Percentiles rank a stretch among this genome's conserved stretches.
phyloP scores from a whole-genome alignment of 1,140 invertebrate genomes.

The Frieseomelitta varia region DNA sequence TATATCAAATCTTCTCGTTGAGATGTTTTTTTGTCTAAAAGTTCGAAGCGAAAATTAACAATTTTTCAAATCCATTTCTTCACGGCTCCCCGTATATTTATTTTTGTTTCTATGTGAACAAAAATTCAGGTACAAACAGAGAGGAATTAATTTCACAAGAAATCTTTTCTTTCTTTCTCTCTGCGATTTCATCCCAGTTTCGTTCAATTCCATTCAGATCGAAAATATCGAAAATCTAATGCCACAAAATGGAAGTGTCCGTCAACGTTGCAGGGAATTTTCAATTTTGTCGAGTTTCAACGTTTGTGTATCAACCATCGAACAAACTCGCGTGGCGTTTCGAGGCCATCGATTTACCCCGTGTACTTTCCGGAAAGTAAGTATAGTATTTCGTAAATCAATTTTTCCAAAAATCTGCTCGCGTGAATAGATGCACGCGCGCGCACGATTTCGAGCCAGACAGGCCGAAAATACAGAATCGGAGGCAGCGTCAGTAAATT shows the following conservation, averaged over 20 bases:
- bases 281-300: not conserved
- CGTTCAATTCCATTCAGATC: too few relatives aligned
- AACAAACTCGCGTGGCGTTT: not conserved
- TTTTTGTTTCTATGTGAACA: too few relatives aligned
- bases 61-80: too few relatives aligned
- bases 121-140: too few relatives aligned
- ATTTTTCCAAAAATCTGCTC: slow-evolving; percentile 33
- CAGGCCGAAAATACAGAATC: slow-evolving; percentile 40
- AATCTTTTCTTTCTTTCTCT: too few relatives aligned
- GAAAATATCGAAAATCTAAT: not conserved
- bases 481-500: slow-evolving; percentile 61
- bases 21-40: too few relatives aligned
- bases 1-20: too few relatives aligned
- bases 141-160: too few relatives aligned
- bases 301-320: not conserved
- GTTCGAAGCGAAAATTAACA: too few relatives aligned
- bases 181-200: too few relatives aligned
- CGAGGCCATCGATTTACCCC: not conserved
- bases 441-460: slow-evolving; percentile 17
- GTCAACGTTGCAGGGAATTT: not conserved
- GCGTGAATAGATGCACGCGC: slow-evolving; percentile 7
- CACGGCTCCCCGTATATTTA: too few relatives aligned
- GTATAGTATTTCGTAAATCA: slow-evolving; percentile 25
- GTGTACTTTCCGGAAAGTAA: not conserved
- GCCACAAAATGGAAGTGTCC: not conserved